phyloP scores from a whole-genome alignment of 1,140 invertebrate genomes.

The Apis mellifera region DNA sequence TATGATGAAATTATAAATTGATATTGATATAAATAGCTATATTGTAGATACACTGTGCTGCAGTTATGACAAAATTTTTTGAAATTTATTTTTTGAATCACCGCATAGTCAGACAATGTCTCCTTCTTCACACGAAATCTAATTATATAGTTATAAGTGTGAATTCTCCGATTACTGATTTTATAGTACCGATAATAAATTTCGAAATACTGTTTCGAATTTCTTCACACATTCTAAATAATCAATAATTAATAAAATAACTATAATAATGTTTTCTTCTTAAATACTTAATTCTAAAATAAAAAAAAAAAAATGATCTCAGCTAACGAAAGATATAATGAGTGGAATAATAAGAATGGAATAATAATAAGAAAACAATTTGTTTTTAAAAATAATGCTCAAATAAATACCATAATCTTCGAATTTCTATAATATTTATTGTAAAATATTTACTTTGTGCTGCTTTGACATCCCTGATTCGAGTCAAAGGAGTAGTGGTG shows the following conservation, averaged over 20 bases:
- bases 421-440: background rate
- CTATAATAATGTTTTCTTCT: background rate
- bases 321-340: too few relatives aligned
- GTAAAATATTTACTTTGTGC: constrained; percentile 45
- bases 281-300: too few relatives aligned
- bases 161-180: constrained; percentile 74
- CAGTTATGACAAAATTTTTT: constrained; percentile 79
- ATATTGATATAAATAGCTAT: background rate
- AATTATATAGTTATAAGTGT: constrained; percentile 77
- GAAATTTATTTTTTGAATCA: constrained; percentile 81
- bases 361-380: too few relatives aligned
- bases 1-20: background rate
- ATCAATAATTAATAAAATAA: background rate
- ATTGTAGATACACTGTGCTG: constrained; percentile 79
- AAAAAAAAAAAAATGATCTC: background rate
- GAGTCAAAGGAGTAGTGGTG: too few relatives aligned
- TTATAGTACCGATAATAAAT: constrained; percentile 76
- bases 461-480: constrained; percentile 26
- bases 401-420: too few relatives aligned
- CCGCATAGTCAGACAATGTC: constrained; percentile 75
- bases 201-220: constrained; percentile 63
- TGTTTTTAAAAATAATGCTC: too few relatives aligned
- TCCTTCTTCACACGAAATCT: constrained; percentile 54
- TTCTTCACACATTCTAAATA: constrained; percentile 71
- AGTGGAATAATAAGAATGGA: too few relatives aligned